Evolutionary conservation across 2,113 vertebrate genomes (phyloP).

Genomic region (Felis chaus): DNA sequence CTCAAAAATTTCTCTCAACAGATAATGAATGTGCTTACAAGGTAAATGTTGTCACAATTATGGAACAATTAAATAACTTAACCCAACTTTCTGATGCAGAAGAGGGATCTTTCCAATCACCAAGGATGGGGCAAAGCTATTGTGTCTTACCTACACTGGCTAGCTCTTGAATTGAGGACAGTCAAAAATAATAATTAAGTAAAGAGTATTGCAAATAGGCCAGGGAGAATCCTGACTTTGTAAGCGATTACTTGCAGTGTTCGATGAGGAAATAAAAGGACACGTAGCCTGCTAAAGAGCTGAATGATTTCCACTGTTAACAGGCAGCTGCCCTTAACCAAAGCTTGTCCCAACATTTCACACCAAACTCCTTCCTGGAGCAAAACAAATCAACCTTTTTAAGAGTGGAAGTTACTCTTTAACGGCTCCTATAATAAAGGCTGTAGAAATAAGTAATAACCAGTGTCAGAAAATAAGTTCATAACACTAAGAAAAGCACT

Average conservation of each 20-base stretch:
- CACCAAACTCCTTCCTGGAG: slow-evolving; percentile 63
- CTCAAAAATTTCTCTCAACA: slow-evolving; percentile 68
- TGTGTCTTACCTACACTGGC: neutral
- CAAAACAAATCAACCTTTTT: slow-evolving; percentile 85
- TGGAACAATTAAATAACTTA: slow-evolving; percentile 78
- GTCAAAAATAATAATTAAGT: slow-evolving; percentile 63
- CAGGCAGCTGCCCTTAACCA: slow-evolving; percentile 75
- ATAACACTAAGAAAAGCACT: slow-evolving; percentile 72
- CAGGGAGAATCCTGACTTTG: slow-evolving; percentile 46
- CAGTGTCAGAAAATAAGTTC: slow-evolving; percentile 77
- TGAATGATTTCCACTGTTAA: slow-evolving; percentile 62
- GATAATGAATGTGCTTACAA: slow-evolving; percentile 79
- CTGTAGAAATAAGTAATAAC: slow-evolving; percentile 82
- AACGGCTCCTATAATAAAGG: slow-evolving; percentile 80
- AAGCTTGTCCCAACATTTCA: slow-evolving; percentile 76
- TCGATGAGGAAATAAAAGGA: slow-evolving; percentile 4
- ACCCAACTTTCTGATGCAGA: slow-evolving; percentile 47
- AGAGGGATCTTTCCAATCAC: slow-evolving; percentile 32
- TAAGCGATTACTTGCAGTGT: neutral
- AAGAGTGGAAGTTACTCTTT: slow-evolving; percentile 82
- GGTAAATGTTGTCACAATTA: slow-evolving; percentile 74
- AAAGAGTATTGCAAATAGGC: neutral
- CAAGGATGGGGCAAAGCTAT: slow-evolving; percentile 23
- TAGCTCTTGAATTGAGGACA: neutral
- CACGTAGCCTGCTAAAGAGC: neutral